phyloP scores from a whole-genome alignment of 2,888 invertebrate genomes.

The Coremacera marginata region DNA sequence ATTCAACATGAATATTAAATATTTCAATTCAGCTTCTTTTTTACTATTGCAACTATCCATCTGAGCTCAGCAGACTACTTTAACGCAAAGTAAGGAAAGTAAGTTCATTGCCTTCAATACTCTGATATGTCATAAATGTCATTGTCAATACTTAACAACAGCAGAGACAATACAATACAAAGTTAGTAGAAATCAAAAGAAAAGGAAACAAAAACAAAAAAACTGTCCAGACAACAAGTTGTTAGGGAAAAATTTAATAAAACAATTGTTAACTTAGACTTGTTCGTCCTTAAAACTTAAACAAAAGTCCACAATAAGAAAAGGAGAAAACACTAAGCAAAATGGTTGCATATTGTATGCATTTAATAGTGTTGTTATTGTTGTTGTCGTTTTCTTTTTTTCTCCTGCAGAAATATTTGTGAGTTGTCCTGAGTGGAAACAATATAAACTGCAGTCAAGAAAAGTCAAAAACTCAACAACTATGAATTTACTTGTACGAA shows the following conservation, averaged over 20 bases:
- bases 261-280: constrained; percentile 1
- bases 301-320: not conserved
- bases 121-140: too few species aligned
- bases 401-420: not conserved
- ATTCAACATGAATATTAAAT: too few species aligned
- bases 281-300: not conserved
- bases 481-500: not conserved
- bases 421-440: not conserved
- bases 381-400: not conserved
- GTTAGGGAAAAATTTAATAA: not conserved
- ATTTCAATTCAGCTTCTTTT: too few species aligned
- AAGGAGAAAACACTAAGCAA: not conserved
- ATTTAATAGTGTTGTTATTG: not conserved
- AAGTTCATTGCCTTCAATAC: too few species aligned
- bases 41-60: too few species aligned
- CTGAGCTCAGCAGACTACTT: too few species aligned
- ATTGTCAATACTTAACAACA: not conserved
- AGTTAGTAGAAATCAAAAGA: not conserved
- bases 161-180: not conserved
- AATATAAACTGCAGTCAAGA: constrained; percentile 3
- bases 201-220: not conserved
- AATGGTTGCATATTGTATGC: not conserved
- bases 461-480: constrained; percentile 10
- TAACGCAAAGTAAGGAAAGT: too few species aligned
- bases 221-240: not conserved